Percentiles rank a stretch among this genome's conserved stretches.
Conservation (phyloP, 2,797 vertebrate species). For the Sebastes paucispinis region DNA sequence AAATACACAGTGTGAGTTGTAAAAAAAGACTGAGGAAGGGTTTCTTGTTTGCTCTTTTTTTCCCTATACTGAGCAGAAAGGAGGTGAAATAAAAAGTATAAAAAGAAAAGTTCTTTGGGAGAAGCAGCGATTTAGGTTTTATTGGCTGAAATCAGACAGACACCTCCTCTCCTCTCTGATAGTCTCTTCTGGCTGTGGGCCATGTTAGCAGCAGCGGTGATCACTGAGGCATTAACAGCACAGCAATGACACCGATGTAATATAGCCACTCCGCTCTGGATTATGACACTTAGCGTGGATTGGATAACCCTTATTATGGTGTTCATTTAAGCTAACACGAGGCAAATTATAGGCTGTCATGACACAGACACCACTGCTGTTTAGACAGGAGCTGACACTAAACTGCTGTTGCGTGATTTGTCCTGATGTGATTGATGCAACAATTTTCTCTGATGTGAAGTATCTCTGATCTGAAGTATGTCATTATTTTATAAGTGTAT, state of each 20-base stretch:
- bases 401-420: constrained; percentile 58
- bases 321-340: constrained; percentile 62
- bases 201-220: constrained; percentile 39
- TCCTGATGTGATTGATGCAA: constrained; percentile 64
- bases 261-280: constrained; percentile 66
- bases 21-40: constrained; percentile 35
- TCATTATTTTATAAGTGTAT: constrained; percentile 59
- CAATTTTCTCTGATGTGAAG: constrained; percentile 54
- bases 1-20: constrained; percentile 48
- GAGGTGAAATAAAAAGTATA: constrained; percentile 17
- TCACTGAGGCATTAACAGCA: constrained; percentile 66
- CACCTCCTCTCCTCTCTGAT: constrained; percentile 22
- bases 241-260: constrained; percentile 58
- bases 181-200: constrained; percentile 51
- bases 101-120: constrained; percentile 29
- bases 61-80: constrained; percentile 8
- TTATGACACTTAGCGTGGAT: constrained; percentile 77
- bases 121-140: constrained; percentile 21
- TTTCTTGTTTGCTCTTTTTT: constrained; percentile 28
- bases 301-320: constrained; percentile 78
- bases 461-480: constrained; percentile 44
- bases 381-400: constrained; percentile 71
- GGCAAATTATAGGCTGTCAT: constrained; percentile 73
- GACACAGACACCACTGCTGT: constrained; percentile 56
- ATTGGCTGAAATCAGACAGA: constrained; percentile 42